phyloP scores from a whole-genome alignment of 2,888 invertebrate genomes.

The Morpho deidamia region DNA sequence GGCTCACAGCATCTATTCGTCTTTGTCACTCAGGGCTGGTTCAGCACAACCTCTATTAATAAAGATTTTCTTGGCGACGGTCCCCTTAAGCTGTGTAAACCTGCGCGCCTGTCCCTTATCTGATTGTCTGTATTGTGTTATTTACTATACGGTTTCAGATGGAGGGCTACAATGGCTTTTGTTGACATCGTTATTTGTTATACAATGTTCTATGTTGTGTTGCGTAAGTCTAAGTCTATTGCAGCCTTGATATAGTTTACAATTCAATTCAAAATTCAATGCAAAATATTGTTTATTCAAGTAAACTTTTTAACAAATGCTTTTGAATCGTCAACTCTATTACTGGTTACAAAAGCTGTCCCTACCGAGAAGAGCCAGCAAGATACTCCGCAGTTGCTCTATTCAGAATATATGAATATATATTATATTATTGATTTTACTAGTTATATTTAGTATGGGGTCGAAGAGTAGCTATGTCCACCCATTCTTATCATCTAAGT shows the following conservation, averaged over 20 bases:
- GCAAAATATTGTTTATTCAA: too few species aligned
- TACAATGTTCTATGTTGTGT: not conserved
- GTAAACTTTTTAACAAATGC: too few species aligned
- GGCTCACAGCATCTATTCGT: slow-evolving; percentile 39
- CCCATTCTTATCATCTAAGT: too few species aligned
- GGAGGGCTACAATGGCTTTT: slow-evolving; percentile 16
- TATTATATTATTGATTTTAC: too few species aligned
- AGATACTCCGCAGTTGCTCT: too few species aligned
- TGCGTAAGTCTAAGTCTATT: not conserved
- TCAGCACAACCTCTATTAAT: slow-evolving; percentile 56
- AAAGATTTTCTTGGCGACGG: slow-evolving; percentile 60
- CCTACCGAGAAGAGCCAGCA: too few species aligned
- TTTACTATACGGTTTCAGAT: slow-evolving; percentile 48
- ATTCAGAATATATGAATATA: too few species aligned
- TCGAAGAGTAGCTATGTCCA: too few species aligned
- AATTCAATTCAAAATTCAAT: not conserved
- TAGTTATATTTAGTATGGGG: too few species aligned
- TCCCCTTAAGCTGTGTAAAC: slow-evolving; percentile 34
- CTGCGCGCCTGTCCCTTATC: slow-evolving; percentile 42
- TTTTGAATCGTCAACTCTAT: too few species aligned
- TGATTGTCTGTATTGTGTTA: slow-evolving; percentile 55
- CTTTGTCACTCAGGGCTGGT: slow-evolving; percentile 43
- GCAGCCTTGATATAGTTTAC: slow-evolving; percentile 2
- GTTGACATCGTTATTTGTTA: slow-evolving; percentile 8
- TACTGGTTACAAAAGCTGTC: too few species aligned